Evolutionary conservation across 2,113 vertebrate genomes (phyloP), one percentile per base, ranked within the genome.

Genomic region (Bubo bubo): DNA sequence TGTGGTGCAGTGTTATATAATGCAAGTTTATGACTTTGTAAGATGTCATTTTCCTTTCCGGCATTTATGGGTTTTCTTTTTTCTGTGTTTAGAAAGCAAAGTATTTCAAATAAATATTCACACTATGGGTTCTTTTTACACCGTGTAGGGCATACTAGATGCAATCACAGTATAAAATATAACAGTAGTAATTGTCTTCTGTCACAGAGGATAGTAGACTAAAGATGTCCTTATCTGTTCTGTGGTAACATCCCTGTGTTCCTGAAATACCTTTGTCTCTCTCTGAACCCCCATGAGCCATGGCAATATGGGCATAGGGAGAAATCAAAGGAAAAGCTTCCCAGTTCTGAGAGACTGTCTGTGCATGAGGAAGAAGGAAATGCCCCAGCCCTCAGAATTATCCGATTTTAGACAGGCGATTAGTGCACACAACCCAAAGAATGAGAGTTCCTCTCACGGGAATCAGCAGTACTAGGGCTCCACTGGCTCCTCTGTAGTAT

Each of bases 1-100:
- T 94, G 37, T 97, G 92, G 71, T 92, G 82, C 95, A 96, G 75
- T 77, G 72, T 95, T 96, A 86, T 2, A 47, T 96, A 92, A 95
- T 24, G 43, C 52, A 80, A 90, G 55, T 80, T 85, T 83, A 86
- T 80, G 67, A 90, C 86, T 81, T 92, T 34, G 20, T 67, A 67
- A 84, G 55, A 63, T 0, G 0, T 43, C 26, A 6, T 82, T 76
- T 94, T 91, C 66, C 50, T 86, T 88, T 83, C 50, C 63, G 59
- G 37, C 67, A 67, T 81, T 63, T 60, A 47, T 24, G 32, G 22
- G 5, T 28, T 84, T 80, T 34, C 7, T 77, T 91, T 84, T 67
- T 55, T 21, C 43, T 79, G 22, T 66, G 4, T 70, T 96, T 56
- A 82, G 52, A 72, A 67, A 41, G 62, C 30, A 60, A 88, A 92